Base-by-base conservation (phyloP, 2,888 invertebrate species). In the Nasonovia ribisnigri region DNA sequence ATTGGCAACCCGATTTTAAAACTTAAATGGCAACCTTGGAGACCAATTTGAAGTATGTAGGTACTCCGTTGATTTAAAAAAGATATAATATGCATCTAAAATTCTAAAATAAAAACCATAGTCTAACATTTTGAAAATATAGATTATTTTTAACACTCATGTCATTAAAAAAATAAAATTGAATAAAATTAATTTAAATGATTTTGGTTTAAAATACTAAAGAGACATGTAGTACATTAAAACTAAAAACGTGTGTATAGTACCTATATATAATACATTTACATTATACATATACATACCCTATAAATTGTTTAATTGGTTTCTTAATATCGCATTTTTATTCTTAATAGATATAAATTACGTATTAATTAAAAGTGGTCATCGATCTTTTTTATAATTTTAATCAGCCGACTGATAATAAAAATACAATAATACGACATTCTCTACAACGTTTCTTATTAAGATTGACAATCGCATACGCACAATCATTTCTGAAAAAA, bases 291-390 rank as follows among this genome's bases (percentile, higher is more conserved):
- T 36, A 36, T 77, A 77, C 36, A 8, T 20, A 77, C 77, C 36
- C 36, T 20, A 77, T 77, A 91, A 84, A 84, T 84, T 11, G n/a
- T 91, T 84, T 54, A 86, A 92, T 92, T 92, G 60, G 60, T 87
- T 36, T 36, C n/a, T 46, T 84, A 91, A 88, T 42, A 42, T 8
- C 60, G 8, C 46, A 46, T 86, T 88, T 92, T 88, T 92, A 36
- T 88, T 51, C 87, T 92, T 92, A 92, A 92, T 92, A 88, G 87
- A 92, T 88, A 92, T 92, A 48, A 92, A 92, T 77, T 0, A 67
- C 29, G 43, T 88, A 88, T 88, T 88, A 92, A 92, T 92, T 92
- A 43, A 92, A 67, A 51, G 67, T 51, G 87, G 88, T 51, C 67
- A 92, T 88, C 67, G 20, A 88, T 88, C 67, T 88, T 88, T 92